Evolutionary conservation across 2,113 vertebrate species (phyloP).

Genomic region (Semnornis frantzii): DNA sequence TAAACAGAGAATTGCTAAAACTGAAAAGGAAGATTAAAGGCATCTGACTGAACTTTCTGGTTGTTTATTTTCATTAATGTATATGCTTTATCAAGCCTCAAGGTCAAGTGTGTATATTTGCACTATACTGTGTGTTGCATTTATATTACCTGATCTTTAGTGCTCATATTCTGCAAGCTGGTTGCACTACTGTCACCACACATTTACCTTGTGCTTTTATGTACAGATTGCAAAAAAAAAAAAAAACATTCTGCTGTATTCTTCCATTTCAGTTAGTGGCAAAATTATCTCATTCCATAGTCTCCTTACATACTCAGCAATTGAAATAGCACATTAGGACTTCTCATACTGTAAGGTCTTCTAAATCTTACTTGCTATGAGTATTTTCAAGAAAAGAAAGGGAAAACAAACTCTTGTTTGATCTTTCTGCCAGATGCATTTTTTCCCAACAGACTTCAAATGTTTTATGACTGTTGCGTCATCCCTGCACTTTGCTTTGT

Average conservation of each 20-base stretch:
- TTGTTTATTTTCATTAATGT: not conserved
- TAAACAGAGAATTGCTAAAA: not conserved
- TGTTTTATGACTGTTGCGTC: conserved; percentile 1
- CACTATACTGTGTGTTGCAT: not conserved
- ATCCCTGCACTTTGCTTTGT: not conserved
- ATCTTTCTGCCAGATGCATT: not conserved
- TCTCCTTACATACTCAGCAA: not conserved
- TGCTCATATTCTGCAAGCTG: not conserved
- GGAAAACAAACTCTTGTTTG: not conserved
- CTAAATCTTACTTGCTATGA: not conserved
- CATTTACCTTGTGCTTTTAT: not conserved
- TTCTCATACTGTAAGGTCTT: not conserved
- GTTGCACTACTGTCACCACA: not conserved
- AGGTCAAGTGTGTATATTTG: not conserved
- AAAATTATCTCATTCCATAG: not conserved
- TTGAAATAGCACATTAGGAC: not conserved
- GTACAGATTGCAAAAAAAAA: not conserved
- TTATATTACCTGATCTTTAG: not conserved
- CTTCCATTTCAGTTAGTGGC: not conserved
- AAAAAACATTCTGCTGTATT: not conserved
- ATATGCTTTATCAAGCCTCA: not conserved
- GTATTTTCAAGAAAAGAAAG: not conserved
- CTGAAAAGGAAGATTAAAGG: not conserved
- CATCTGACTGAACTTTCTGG: not conserved
- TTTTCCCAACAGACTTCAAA: not conserved